phyloP scores from a whole-genome alignment of 1,140 invertebrate species.

The Camponotus floridanus region DNA sequence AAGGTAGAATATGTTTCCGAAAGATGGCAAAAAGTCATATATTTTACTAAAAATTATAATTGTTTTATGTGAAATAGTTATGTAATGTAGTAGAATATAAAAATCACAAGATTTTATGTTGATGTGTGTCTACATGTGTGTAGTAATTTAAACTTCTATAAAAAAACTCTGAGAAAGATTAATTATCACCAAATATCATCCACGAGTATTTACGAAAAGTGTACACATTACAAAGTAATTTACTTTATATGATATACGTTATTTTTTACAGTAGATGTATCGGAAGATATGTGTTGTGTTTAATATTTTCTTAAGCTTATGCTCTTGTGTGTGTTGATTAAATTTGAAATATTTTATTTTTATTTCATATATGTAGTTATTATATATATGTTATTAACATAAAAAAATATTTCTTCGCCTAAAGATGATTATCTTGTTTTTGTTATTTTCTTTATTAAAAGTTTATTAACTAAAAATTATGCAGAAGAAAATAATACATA shows the following conservation, averaged over 20 bases:
- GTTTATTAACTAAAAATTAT: background rate
- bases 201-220: background rate
- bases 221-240: background rate
- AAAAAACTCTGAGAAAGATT: background rate
- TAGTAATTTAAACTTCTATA: too few species aligned
- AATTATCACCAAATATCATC: background rate
- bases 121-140: too few species aligned
- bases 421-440: background rate
- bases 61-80: background rate
- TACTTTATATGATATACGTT: background rate
- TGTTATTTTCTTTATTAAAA: background rate
- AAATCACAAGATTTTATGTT: background rate
- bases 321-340: too few species aligned
- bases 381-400: too few species aligned
- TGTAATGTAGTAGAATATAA: background rate
- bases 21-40: background rate
- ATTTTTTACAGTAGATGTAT: background rate
- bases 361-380: background rate
- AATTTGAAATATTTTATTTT: background rate
- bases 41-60: background rate
- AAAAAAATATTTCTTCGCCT: background rate
- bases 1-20: conserved; percentile 21
- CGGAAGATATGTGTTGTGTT: background rate
- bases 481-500: background rate
- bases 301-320: background rate